These are phyloP conservation scores for Plagodis pulveraria DNA, from an alignment of 2,888 invertebrate genomes.

Conservation along the genomic window DNA sequence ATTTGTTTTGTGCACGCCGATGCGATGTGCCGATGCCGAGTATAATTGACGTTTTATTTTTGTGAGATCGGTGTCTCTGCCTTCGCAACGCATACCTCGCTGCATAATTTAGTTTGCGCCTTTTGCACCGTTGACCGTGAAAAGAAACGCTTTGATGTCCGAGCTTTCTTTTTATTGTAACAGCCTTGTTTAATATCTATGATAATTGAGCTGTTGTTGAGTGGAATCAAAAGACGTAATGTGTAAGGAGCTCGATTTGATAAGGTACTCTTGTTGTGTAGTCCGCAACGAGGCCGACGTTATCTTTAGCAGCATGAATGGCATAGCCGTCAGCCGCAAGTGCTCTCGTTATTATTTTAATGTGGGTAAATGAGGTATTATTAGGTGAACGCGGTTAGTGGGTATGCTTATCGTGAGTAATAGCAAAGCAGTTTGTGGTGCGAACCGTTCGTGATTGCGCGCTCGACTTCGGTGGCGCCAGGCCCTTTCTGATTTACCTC, in stretches of 20 bases:
- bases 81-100: slow-evolving; percentile 63
- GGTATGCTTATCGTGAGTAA: slow-evolving; percentile 63
- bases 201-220: slow-evolving; percentile 31
- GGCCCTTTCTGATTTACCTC: slow-evolving; percentile 64
- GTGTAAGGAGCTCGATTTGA: slow-evolving; percentile 43
- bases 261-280: slow-evolving; percentile 37
- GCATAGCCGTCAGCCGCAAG: slow-evolving; percentile 51
- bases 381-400: slow-evolving; percentile 66
- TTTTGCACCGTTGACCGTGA: slow-evolving; percentile 56
- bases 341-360: slow-evolving; percentile 68
- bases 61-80: slow-evolving; percentile 68
- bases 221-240: slow-evolving; percentile 36
- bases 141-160: slow-evolving; percentile 62
- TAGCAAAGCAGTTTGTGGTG: slow-evolving; percentile 63
- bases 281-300: slow-evolving; percentile 25
- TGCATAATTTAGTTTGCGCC: slow-evolving; percentile 65
- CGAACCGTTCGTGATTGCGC: slow-evolving; percentile 60
- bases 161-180: slow-evolving; percentile 36
- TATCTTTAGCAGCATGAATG: slow-evolving; percentile 44
- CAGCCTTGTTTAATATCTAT: slow-evolving; percentile 30
- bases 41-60: slow-evolving; percentile 78
- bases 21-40: slow-evolving; percentile 53
- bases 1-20: slow-evolving; percentile 76
- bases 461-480: slow-evolving; percentile 51
- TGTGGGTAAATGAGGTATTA: slow-evolving; percentile 65